Evolutionary conservation across 2,888 invertebrate genomes (phyloP).

Genomic region (Nephrotoma guestfalica): DNA sequence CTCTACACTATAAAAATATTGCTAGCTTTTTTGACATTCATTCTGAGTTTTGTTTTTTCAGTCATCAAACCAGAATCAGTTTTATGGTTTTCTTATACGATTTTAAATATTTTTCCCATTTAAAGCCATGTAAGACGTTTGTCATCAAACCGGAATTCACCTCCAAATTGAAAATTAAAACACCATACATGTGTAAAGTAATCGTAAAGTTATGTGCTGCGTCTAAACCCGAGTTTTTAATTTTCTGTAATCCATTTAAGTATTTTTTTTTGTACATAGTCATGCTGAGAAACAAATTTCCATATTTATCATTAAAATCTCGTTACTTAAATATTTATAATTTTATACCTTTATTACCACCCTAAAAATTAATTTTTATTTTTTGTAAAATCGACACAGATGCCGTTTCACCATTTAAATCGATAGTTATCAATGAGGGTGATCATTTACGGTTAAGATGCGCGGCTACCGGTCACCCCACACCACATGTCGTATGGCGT

Average conservation of each 20-base stretch:
- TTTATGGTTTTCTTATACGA: no score
- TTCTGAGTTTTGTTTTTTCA: no score
- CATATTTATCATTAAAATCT: background rate
- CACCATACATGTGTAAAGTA: no score
- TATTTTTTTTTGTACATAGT: background rate
- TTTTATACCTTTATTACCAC: background rate
- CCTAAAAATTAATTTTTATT: background rate
- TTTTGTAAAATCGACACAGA: background rate
- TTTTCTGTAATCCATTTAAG: background rate
- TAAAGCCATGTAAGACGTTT: no score
- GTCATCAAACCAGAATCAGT: no score
- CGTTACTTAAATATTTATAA: background rate
- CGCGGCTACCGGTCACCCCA: conserved; percentile 62
- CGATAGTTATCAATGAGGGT: conserved; percentile 60
- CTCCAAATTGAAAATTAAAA: no score
- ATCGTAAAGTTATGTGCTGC: no score
- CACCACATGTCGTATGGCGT: conserved; percentile 66
- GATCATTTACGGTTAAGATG: conserved; percentile 71
- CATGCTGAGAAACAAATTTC: background rate
- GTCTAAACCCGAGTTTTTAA: background rate
- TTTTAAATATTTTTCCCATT: no score
- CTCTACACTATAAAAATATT: no score
- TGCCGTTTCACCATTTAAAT: background rate
- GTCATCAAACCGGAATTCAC: no score
- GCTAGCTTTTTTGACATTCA: no score